Evolutionary conservation across 1,140 invertebrate species (phyloP), one percentile per base, ranked within the genome.

Genomic region (Drosophila saltans): DNA sequence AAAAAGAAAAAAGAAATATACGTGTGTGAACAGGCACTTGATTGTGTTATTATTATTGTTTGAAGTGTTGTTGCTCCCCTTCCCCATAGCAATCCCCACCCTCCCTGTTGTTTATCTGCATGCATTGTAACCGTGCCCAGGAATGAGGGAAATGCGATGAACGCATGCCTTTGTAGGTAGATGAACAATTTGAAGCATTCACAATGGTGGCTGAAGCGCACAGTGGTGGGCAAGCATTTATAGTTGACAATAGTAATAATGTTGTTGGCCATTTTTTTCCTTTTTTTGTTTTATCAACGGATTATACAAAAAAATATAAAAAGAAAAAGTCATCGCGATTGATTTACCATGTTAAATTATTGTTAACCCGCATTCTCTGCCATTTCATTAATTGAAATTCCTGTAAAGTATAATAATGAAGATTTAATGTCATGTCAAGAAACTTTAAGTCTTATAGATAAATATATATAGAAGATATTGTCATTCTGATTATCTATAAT

Each of bases 31-130:
- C 80, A 88, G 84, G 61, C 83, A 88, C 83, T 88, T 88, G 83
- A 88, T 88, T 88, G 83, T 88, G 83, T 88, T 88, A 88, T 88
- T 88, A 88, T 88, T 88, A 88, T 88, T 88, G 83, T 88, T 88
- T 88, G 80, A 89, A 88, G 83, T 88, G 83, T 88, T 83, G 84
- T 77, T 74, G 70, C 73, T 76, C 70, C 65, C 73, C 80, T 16
- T 16, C 16, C 16, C 16, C 16, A 16, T 16, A 16, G 16, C 16
- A 16, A 16, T 16, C 16, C 16, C 16, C 16, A 16, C 16, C 16
- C 16, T 16, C 58, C 58, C 63, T 26, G 68, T 86, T 86, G 76
- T 83, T 86, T 86, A 86, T 86, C 80, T 81, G 83, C 80, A 77
- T 74, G 68, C 83, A 86, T 86, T 86, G 80, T 83, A 82, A 64